These are phyloP conservation scores for Rhinolophus sinicus DNA, from an alignment of 2,113 vertebrate species.

Conservation along the genomic window DNA sequence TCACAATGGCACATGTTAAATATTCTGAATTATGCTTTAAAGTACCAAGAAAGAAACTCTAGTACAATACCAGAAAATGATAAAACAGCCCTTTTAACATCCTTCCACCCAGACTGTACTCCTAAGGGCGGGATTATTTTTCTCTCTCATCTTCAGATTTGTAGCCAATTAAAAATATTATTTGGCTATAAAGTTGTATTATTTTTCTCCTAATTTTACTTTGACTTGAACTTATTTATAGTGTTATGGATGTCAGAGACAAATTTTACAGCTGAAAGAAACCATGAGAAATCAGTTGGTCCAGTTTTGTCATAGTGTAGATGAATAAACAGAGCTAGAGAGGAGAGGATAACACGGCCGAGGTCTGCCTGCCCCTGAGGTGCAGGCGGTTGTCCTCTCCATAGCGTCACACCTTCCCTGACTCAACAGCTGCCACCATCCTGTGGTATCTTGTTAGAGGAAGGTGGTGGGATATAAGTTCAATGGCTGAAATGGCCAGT, in stretches of 20 bases:
- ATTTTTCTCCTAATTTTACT: neutral
- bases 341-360: accelerated
- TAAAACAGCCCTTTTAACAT: neutral
- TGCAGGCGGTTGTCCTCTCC: neutral
- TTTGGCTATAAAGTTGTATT: neutral
- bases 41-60: neutral
- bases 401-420: neutral
- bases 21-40: constrained; percentile 17
- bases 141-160: neutral
- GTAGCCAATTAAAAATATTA: neutral
- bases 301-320: neutral
- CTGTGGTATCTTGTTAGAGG: neutral
- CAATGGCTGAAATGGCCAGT: neutral
- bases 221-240: neutral
- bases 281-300: neutral
- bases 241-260: neutral
- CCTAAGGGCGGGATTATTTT: neutral
- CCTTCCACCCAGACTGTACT: neutral
- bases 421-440: neutral
- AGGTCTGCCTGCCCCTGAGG: neutral
- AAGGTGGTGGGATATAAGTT: neutral
- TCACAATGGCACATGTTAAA: neutral
- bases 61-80: neutral
- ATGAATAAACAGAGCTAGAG: neutral
- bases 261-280: neutral